Percentiles rank a stretch among this genome's conserved stretches.
Conservation (phyloP, 2,888 invertebrate genomes). For the Tachystola acroxantha region DNA sequence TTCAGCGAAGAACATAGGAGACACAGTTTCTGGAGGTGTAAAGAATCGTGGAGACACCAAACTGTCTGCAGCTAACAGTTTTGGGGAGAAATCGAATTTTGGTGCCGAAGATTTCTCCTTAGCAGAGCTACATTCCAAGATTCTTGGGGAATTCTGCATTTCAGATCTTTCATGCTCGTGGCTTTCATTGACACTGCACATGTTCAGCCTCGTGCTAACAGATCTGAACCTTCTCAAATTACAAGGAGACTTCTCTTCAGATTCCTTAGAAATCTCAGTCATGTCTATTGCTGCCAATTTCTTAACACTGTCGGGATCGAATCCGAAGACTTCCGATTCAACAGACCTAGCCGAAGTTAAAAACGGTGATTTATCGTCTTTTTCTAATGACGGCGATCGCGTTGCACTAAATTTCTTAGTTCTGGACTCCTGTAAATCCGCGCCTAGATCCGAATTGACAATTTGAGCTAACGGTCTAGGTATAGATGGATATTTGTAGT, state of each 20-base stretch:
- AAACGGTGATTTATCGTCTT: conserved; percentile 71
- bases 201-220: conserved; percentile 61
- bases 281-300: conserved; percentile 36
- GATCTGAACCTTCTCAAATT: conserved; percentile 57
- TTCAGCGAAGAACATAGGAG: conserved; percentile 65
- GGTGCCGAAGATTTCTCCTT: conserved; percentile 59
- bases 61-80: conserved; percentile 48
- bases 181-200: conserved; percentile 56
- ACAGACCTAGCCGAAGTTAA: conserved; percentile 43
- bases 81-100: conserved; percentile 69
- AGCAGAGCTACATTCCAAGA: conserved; percentile 59
- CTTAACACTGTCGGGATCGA: conserved; percentile 46
- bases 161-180: conserved; percentile 54
- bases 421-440: conserved; percentile 51
- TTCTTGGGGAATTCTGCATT: conserved; percentile 63
- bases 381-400: conserved; percentile 69
- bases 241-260: conserved; percentile 37
- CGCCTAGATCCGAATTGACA: conserved; percentile 42
- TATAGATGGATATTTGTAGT: conserved; percentile 58
- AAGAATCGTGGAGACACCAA: conserved; percentile 63
- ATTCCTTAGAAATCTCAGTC: conserved; percentile 35
- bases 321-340: conserved; percentile 54
- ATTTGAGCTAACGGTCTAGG: conserved; percentile 60
- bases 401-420: conserved; percentile 66
- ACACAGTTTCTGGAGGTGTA: conserved; percentile 63